phyloP scores from a whole-genome alignment of 1,140 invertebrate species.

The Drosophila novamexicana region DNA sequence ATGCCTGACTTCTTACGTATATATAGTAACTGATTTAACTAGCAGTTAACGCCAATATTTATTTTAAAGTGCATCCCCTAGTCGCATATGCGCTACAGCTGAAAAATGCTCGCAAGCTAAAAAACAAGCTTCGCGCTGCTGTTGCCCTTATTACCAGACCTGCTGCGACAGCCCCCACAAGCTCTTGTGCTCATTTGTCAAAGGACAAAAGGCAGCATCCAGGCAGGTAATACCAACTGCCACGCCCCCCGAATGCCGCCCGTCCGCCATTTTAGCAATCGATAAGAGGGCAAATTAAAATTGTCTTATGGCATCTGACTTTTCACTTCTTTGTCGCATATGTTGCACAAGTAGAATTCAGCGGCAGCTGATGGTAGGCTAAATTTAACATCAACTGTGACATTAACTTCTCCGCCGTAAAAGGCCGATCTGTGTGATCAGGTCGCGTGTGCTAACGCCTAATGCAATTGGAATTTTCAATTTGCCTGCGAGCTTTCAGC shows the following conservation, averaged over 20 bases:
- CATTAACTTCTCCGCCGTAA: neutral
- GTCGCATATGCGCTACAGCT: neutral
- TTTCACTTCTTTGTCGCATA: slow-evolving; percentile 1
- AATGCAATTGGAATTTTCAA: slow-evolving; percentile 14
- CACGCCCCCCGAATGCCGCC: neutral
- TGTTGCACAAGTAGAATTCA: neutral
- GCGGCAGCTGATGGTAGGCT: neutral
- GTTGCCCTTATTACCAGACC: slow-evolving; percentile 12
- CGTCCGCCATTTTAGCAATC: slow-evolving; percentile 30
- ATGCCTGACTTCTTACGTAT: no score
- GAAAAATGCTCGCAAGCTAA: neutral
- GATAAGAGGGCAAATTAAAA: slow-evolving; percentile 57
- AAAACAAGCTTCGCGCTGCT: slow-evolving; percentile 14
- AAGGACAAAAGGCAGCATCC: slow-evolving; percentile 27
- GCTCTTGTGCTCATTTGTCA: slow-evolving; percentile 23
- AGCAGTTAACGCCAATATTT: neutral
- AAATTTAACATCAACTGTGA: neutral
- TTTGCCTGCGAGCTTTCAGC: neutral
- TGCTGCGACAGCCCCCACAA: neutral
- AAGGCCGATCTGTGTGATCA: slow-evolving; percentile 19
- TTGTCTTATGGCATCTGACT: slow-evolving; percentile 23
- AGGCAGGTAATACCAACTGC: neutral
- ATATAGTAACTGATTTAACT: no score
- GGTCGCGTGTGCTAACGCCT: slow-evolving; percentile 14
- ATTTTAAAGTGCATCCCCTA: neutral